A percentile compares a stretch with the other conserved stretches of the same genome.
phyloP scores from a whole-genome alignment of 2,888 invertebrate genomes.

The Athalia rosae region DNA sequence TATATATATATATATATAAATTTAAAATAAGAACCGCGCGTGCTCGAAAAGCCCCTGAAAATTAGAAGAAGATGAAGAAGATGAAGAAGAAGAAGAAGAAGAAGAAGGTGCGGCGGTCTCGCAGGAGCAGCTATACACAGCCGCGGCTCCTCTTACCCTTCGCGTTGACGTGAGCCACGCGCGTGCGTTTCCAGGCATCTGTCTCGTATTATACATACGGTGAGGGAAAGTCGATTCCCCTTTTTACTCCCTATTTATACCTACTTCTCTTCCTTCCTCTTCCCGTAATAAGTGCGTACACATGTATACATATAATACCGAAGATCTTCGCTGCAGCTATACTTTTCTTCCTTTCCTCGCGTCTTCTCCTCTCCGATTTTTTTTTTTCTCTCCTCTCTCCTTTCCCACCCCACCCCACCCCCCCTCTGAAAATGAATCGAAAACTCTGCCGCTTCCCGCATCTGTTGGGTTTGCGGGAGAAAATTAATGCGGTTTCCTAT shows the following conservation, averaged over 20 bases:
- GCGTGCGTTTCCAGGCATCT: too few relatives aligned
- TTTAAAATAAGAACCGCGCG: too few relatives aligned
- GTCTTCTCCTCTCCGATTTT: neutral
- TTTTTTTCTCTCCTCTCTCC: neutral
- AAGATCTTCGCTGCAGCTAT: neutral
- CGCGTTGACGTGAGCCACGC: too few relatives aligned
- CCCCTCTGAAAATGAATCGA: slow-evolving; percentile 6
- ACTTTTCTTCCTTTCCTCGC: neutral
- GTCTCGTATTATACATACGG: too few relatives aligned
- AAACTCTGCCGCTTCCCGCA: neutral
- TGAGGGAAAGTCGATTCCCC: neutral
- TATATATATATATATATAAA: too few relatives aligned
- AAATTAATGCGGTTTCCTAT: slow-evolving; percentile 27
- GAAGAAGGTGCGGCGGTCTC: too few relatives aligned
- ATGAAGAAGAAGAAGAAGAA: too few relatives aligned
- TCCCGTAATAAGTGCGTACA: neutral
- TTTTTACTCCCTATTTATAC: neutral
- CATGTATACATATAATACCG: neutral
- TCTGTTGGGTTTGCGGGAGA: slow-evolving; percentile 11
- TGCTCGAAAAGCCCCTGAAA: too few relatives aligned
- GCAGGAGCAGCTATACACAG: too few relatives aligned
- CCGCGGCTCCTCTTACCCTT: too few relatives aligned
- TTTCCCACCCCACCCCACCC: neutral
- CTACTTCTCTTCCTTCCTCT: neutral
- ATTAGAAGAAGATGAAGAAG: too few relatives aligned